Conservation (phyloP, 2,113 vertebrate species). For the Anhinga anhinga region DNA sequence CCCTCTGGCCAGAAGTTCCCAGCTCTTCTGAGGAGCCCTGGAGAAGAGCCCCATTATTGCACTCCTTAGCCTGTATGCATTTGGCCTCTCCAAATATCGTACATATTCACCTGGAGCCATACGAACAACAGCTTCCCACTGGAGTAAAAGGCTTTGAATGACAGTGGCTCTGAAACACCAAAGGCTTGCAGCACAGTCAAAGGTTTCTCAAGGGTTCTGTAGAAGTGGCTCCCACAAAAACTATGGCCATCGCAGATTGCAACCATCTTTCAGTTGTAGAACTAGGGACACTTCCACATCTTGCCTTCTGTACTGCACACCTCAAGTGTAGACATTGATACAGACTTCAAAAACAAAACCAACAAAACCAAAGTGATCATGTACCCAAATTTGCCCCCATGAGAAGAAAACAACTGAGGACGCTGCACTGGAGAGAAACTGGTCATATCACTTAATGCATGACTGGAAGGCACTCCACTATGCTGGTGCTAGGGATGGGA, state of each 20-base stretch:
- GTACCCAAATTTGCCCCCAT: not conserved
- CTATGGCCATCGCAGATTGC: not conserved
- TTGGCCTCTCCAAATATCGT: not conserved
- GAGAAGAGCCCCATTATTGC: not conserved
- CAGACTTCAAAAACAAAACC: not conserved
- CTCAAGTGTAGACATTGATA: not conserved
- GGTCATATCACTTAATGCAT: not conserved
- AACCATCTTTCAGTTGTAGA: not conserved
- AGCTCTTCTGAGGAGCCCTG: not conserved
- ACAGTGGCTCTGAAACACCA: not conserved
- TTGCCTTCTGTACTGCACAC: not conserved
- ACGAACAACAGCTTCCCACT: not conserved
- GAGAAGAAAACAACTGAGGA: not conserved
- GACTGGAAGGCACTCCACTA: not conserved
- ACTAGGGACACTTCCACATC: accelerated
- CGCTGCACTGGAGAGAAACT: not conserved
- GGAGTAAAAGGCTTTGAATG: not conserved
- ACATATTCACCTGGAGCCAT: not conserved
- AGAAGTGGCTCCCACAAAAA: not conserved
- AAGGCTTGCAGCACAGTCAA: not conserved
- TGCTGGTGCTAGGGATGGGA: not conserved
- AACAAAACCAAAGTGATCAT: not conserved
- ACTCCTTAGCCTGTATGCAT: not conserved
- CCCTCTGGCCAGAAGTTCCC: not conserved
- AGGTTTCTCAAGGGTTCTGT: not conserved